phyloP scores from a whole-genome alignment of 1,140 invertebrate genomes.

The Hesperophylax magnus region DNA sequence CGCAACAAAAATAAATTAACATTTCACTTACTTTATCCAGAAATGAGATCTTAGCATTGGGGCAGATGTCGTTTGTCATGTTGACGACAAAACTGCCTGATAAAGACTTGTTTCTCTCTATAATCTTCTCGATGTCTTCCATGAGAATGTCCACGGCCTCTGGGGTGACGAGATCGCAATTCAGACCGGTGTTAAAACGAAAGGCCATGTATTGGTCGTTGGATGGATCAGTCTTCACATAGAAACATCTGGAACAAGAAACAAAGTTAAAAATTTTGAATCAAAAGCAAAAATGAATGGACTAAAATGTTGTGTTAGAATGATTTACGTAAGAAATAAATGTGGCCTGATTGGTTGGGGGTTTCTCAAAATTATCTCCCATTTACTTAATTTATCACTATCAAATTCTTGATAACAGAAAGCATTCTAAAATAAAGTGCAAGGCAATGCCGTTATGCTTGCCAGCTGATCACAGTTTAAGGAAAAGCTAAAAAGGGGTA shows the following conservation, averaged over 20 bases:
- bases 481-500: no score
- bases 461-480: no score
- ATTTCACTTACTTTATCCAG: slow-evolving; percentile 63
- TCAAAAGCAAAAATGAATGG: background rate
- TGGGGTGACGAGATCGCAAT: slow-evolving; percentile 59
- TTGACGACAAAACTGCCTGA: slow-evolving; percentile 58
- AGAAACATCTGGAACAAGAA: slow-evolving; percentile 64
- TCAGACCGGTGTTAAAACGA: slow-evolving; percentile 62
- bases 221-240: slow-evolving; percentile 59
- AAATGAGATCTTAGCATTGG: slow-evolving; percentile 61
- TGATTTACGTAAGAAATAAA: background rate
- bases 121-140: slow-evolving; percentile 38
- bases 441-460: no score
- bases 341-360: no score
- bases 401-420: no score
- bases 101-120: slow-evolving; percentile 37
- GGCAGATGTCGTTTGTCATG: slow-evolving; percentile 62
- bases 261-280: slow-evolving; percentile 3
- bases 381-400: no score
- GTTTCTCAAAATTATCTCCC: no score
- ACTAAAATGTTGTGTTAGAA: slow-evolving; percentile 8
- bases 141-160: slow-evolving; percentile 58
- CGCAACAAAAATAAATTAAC: background rate
- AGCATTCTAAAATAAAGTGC: no score
- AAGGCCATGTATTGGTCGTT: slow-evolving; percentile 60